Base-by-base conservation (phyloP, 2,113 vertebrate genomes). In the Coreoperca whiteheadi region DNA sequence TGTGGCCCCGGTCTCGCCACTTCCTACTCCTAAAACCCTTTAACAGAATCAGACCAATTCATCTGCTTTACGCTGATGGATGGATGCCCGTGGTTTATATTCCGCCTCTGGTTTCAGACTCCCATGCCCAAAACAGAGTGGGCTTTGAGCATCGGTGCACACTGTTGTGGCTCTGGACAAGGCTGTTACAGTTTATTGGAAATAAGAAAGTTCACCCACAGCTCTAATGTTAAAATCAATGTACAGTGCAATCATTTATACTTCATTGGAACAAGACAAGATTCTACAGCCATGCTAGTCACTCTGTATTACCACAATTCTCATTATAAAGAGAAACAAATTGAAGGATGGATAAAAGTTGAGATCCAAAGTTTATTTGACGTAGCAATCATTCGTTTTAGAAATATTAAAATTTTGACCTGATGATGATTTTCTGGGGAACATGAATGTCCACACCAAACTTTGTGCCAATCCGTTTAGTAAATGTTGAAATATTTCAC, bases 61-160 rank as follows among this genome's bases (percentile, higher is more conserved):
- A 93, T 93, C 65, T 77, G 83, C 79, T 50, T 48, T 56, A 53
- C 74, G 46, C 77, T 94, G 93, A 94, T 94, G 90, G 93, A 94
- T 94, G 88, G 88, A 85, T 50, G 87, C 81, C 66, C 59, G 61
- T 75, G 75, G 77, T 81, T 63, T 74, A 30, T 65, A 39, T 57
- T 82, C 63, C 59, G 54, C 77, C 37, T 83, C 84, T 90, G 74
- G 32, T 84, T 93, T 64, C 60, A 66, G 80, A 90, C 86, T 81
- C 73, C 69, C 63, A 39, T 28, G 37, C 41, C 60, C 53, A 16
- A 50, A 59, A 89, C 84, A 92, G 69, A 84, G 70, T 2, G 10
- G 14, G 82, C 82, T 87, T 89, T 91, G 64, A 90, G 74, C 16
- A 21, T 15, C 8, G 0, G 23, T 8, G 23, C 8, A 16, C 70